phyloP scores from a whole-genome alignment of 2,113 vertebrate genomes.

The Nibea albiflora region DNA sequence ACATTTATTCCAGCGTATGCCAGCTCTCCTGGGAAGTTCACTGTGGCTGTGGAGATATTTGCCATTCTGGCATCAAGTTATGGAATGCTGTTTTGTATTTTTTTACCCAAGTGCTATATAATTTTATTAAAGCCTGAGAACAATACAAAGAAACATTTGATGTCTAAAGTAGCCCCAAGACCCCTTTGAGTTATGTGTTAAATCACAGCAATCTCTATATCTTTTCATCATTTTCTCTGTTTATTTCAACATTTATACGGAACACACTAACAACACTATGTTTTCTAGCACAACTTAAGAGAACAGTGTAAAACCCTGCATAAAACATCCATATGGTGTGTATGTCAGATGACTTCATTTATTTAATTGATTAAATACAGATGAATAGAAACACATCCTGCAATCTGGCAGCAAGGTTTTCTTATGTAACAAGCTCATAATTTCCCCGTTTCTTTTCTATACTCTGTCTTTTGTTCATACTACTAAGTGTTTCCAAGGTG shows the following conservation, averaged over 20 bases:
- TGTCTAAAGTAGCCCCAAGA: constrained; percentile 69
- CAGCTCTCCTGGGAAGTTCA: too few species aligned
- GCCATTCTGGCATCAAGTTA: constrained; percentile 84
- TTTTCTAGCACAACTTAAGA: not conserved
- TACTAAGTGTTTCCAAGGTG: not conserved
- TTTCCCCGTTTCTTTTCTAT: not conserved
- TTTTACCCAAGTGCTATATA: constrained; percentile 83
- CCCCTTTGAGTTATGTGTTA: constrained; percentile 36
- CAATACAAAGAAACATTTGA: constrained; percentile 82
- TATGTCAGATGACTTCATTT: not conserved
- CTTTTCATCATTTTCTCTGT: not conserved
- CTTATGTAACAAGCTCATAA: not conserved
- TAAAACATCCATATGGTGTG: not conserved
- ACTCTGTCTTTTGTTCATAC: not conserved
- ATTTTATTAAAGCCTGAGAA: constrained; percentile 82
- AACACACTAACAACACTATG: not conserved
- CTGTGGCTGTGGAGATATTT: constrained; percentile 82
- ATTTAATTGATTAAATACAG: not conserved
- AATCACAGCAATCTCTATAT: not conserved
- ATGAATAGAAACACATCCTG: not conserved
- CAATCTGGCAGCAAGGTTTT: not conserved
- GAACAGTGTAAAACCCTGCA: not conserved
- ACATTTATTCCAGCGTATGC: too few species aligned
- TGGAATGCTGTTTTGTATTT: constrained; percentile 82
- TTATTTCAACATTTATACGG: not conserved